Evolutionary conservation across 2,888 invertebrate species (phyloP).

Genomic region (Eupithecia dodoneata): DNA sequence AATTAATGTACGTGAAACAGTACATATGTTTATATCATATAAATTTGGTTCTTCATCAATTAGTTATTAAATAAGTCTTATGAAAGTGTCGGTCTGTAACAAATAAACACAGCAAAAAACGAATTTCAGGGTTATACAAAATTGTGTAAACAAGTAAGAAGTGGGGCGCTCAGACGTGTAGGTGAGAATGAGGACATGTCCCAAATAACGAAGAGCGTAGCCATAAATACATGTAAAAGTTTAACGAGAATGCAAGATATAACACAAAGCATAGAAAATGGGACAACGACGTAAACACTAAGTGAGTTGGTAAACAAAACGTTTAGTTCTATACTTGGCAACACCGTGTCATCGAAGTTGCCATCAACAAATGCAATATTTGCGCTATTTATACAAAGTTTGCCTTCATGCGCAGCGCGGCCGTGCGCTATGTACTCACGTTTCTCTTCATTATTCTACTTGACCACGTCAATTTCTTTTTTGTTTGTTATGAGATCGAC

Average conservation of each 20-base stretch:
- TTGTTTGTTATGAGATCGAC: slow-evolving; percentile 48
- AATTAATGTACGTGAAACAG: neutral
- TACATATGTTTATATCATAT: neutral
- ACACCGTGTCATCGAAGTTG: slow-evolving; percentile 55
- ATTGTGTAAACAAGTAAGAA: slow-evolving; percentile 61
- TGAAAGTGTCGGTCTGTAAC: neutral
- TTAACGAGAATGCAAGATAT: slow-evolving; percentile 4
- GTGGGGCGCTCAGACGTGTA: slow-evolving; percentile 60
- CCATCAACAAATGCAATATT: slow-evolving; percentile 53
- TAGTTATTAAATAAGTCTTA: neutral
- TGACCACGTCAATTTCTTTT: slow-evolving; percentile 43
- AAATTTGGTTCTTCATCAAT: neutral
- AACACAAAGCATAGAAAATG: slow-evolving; percentile 24
- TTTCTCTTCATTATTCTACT: slow-evolving; percentile 72
- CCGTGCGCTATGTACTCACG: slow-evolving; percentile 67
- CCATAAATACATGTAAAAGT: neutral
- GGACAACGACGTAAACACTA: slow-evolving; percentile 37
- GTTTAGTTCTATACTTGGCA: slow-evolving; percentile 58
- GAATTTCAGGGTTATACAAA: slow-evolving; percentile 62
- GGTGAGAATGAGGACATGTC: slow-evolving; percentile 48
- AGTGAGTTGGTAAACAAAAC: slow-evolving; percentile 64
- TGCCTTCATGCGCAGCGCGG: slow-evolving; percentile 33
- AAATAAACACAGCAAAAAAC: slow-evolving; percentile 39
- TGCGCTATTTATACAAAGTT: slow-evolving; percentile 54
- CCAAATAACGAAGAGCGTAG: slow-evolving; percentile 50